Conservation (phyloP, 2,888 invertebrate genomes). For the Drosophila cracens region DNA sequence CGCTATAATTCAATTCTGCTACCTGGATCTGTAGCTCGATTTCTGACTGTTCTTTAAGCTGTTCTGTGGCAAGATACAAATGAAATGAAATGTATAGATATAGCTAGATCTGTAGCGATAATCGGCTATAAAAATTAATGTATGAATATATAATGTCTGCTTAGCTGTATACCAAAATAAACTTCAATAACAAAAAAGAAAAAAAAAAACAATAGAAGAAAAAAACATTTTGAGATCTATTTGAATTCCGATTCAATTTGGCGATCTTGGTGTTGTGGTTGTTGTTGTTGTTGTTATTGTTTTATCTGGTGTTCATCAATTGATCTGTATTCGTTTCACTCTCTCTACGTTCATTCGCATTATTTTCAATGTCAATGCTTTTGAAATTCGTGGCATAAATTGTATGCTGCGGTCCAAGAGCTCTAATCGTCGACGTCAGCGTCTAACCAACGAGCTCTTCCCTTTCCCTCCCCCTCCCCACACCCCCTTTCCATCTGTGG, state of each 20-base stretch:
- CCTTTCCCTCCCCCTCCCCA: background rate
- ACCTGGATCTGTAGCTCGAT: background rate
- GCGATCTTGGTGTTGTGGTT: constrained; percentile 10
- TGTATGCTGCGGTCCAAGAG: constrained; percentile 30
- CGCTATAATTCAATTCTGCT: background rate
- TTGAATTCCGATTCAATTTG: constrained; percentile 18
- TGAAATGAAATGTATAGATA: too few species aligned
- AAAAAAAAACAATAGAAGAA: background rate
- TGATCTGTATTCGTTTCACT: constrained; percentile 9
- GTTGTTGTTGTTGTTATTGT: constrained; percentile 5
- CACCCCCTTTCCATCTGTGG: background rate
- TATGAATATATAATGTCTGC: background rate
- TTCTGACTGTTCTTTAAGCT: background rate
- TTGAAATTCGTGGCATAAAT: constrained; percentile 70
- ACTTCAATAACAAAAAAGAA: background rate
- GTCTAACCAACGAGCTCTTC: constrained; percentile 15
- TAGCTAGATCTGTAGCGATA: background rate
- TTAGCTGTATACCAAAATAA: background rate
- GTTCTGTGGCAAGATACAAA: background rate
- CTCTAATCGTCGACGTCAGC: constrained; percentile 11
- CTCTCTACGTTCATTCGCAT: constrained; percentile 56
- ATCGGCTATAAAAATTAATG: background rate
- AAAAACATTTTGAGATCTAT: constrained; percentile 4
- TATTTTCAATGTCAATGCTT: constrained; percentile 77
- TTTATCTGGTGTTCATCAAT: constrained; percentile 8